Percentiles rank a stretch among this genome's conserved stretches.
These are phyloP conservation scores for Paracanthobrama guichenoti DNA, from an alignment of 2,113 vertebrate genomes.

Conservation along the genomic window DNA sequence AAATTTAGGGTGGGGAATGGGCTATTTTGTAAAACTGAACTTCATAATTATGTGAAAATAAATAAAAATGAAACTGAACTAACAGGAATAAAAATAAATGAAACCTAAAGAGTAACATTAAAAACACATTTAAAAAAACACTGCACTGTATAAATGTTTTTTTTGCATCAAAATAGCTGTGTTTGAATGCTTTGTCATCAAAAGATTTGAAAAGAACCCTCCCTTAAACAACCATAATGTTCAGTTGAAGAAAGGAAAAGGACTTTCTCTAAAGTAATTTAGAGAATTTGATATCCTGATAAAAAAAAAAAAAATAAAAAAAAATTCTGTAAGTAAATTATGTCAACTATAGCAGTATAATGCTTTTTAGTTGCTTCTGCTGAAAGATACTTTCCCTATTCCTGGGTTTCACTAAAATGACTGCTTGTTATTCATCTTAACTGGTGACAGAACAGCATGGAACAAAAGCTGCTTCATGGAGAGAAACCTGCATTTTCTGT, in stretches of 20 bases:
- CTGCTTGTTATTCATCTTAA: neutral
- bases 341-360: neutral
- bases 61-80: no score
- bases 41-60: neutral
- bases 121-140: no score
- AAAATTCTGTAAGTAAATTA: neutral
- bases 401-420: slow-evolving; percentile 7
- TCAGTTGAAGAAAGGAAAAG: neutral
- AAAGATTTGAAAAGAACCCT: neutral
- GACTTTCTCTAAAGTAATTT: neutral
- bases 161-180: neutral
- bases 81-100: no score
- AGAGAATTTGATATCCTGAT: neutral
- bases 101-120: no score
- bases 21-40: neutral
- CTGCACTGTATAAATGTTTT: neutral
- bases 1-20: neutral
- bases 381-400: neutral
- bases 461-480: neutral
- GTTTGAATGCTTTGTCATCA: neutral
- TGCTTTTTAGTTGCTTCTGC: neutral
- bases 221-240: neutral
- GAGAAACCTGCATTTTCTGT: neutral
- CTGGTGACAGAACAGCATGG: neutral
- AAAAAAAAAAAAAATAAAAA: neutral